Evolutionary conservation across 1,140 invertebrate genomes (phyloP).

Genomic region (Hormaphis cornu): DNA sequence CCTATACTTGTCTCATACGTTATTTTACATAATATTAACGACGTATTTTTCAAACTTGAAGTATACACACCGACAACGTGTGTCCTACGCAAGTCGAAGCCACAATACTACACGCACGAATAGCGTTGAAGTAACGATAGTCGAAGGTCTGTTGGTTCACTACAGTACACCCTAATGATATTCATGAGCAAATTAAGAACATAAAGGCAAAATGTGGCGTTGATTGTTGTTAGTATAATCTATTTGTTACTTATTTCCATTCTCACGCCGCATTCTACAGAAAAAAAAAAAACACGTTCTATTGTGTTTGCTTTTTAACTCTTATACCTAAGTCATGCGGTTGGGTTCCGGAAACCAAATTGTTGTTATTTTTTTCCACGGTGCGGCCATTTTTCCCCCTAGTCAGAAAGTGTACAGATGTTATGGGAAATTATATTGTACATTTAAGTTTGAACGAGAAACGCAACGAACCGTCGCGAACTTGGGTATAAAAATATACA

Average conservation of each 20-base stretch:
- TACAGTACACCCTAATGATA: constrained; percentile 20
- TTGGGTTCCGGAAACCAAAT: constrained; percentile 19
- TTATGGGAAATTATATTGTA: background rate
- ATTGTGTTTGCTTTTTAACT: constrained; percentile 23
- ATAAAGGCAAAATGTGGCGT: background rate
- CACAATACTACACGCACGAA: background rate
- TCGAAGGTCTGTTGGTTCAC: constrained; percentile 2
- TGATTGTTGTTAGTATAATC: background rate
- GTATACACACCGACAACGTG: no score
- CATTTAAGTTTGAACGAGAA: background rate
- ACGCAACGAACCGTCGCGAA: background rate
- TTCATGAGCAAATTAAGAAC: background rate
- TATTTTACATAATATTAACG: no score
- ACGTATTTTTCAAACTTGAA: no score
- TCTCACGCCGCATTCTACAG: background rate
- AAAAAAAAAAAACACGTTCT: background rate
- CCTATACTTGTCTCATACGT: no score
- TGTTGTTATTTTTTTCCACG: background rate
- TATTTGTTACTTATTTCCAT: background rate
- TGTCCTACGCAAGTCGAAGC: background rate
- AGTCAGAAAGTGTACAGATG: background rate
- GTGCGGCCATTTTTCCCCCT: background rate
- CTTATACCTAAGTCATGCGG: background rate
- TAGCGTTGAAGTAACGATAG: background rate
- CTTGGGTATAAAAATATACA: background rate